These are phyloP conservation scores for Mastomys natalensis DNA, from an alignment of 2,113 vertebrate genomes.

Conservation along the genomic window DNA sequence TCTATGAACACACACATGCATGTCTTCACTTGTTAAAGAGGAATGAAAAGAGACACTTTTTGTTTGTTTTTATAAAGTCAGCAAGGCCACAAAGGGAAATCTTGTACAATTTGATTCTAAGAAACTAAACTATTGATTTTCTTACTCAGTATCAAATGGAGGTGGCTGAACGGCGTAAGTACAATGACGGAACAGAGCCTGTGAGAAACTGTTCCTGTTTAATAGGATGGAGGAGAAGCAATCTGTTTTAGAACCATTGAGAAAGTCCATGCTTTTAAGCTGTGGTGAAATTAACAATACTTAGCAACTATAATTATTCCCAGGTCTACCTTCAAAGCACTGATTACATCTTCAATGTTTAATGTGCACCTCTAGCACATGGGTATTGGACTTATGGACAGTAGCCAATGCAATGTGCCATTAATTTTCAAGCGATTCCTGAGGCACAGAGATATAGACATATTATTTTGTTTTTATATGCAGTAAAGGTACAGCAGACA, in stretches of 20 bases:
- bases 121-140: constrained; percentile 4
- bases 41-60: constrained; percentile 5
- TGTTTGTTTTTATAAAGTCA: background rate
- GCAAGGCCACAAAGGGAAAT: background rate
- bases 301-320: constrained; percentile 76
- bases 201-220: constrained; percentile 51
- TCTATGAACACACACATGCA: background rate
- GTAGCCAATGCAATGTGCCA: background rate
- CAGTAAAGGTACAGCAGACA: background rate
- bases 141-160: background rate
- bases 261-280: constrained; percentile 70
- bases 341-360: constrained; percentile 59
- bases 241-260: constrained; percentile 58
- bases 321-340: constrained; percentile 38
- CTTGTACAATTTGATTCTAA: background rate
- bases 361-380: background rate
- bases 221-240: background rate
- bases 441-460: constrained; percentile 21
- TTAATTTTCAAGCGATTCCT: constrained; percentile 65
- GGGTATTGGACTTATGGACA: constrained; percentile 56
- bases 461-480: constrained; percentile 36
- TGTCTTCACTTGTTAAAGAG: background rate
- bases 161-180: background rate
- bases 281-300: constrained; percentile 72
- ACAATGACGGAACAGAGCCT: background rate